phyloP scores from a whole-genome alignment of 1,140 invertebrate genomes.

The Atta cephalotes region DNA sequence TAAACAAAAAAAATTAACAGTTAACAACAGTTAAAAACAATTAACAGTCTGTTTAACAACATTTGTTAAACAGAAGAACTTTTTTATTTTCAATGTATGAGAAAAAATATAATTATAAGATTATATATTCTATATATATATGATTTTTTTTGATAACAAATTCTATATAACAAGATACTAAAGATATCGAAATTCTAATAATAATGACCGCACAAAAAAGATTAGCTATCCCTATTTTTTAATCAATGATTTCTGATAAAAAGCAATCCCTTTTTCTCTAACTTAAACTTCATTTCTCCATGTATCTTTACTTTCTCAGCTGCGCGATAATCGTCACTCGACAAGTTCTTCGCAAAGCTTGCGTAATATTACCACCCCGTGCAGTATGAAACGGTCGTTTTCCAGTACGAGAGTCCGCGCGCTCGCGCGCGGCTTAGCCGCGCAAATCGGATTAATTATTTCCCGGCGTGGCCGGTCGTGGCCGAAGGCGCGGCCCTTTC shows the following conservation, averaged over 20 bases:
- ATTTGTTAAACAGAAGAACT: no score
- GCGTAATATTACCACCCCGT: constrained; percentile 11
- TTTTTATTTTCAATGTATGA: no score
- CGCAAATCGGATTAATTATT: constrained; percentile 63
- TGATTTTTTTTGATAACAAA: no score
- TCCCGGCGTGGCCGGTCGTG: constrained; percentile 30
- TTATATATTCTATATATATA: no score
- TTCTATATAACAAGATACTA: no score
- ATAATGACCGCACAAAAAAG: no score
- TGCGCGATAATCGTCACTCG: not conserved
- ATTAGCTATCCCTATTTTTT: no score
- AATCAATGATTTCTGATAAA: not conserved
- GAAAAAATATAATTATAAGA: no score
- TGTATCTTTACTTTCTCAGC: not conserved
- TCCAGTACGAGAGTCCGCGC: not conserved
- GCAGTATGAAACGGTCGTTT: constrained; percentile 52
- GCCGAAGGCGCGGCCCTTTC: constrained; percentile 52
- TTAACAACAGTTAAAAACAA: no score
- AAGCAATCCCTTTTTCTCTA: not conserved
- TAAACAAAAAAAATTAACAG: no score
- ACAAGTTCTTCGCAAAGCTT: not conserved
- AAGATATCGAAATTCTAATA: no score
- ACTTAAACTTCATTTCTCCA: not conserved
- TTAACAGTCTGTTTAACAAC: no score
- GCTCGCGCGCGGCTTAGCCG: constrained; percentile 39